Conservation (phyloP, 1,140 invertebrate genomes). For the Sweltsa coloradensis region DNA sequence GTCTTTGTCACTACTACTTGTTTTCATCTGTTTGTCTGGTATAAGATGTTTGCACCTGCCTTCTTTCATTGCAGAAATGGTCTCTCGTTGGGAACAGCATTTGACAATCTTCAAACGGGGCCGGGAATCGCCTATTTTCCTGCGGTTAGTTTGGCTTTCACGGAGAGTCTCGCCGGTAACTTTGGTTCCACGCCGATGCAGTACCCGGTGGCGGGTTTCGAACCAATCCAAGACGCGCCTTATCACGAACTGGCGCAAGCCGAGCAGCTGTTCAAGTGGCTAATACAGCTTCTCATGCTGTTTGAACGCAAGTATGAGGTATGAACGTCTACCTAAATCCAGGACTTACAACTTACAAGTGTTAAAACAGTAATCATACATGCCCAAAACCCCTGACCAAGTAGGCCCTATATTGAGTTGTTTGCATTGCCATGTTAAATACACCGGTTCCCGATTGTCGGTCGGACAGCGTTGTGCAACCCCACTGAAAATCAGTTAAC, state of each 20-base stretch:
- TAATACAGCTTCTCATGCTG: slow-evolving; percentile 37
- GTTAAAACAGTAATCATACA: too few relatives aligned
- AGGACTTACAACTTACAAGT: too few relatives aligned
- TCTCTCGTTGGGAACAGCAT: slow-evolving; percentile 55
- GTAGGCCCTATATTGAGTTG: too few relatives aligned
- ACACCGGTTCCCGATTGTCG: too few relatives aligned
- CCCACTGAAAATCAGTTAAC: too few relatives aligned
- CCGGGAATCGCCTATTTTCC: slow-evolving; percentile 64
- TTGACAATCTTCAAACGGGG: slow-evolving; percentile 53
- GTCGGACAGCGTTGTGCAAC: too few relatives aligned
- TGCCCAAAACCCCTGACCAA: too few relatives aligned
- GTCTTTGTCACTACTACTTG: neutral
- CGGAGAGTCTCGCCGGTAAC: slow-evolving; percentile 64
- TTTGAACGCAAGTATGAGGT: slow-evolving; percentile 3
- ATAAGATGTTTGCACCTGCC: neutral
- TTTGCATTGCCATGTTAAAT: too few relatives aligned
- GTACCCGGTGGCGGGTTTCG: slow-evolving; percentile 56
- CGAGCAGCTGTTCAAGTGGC: slow-evolving; percentile 41
- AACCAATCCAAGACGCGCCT: slow-evolving; percentile 50
- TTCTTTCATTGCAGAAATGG: slow-evolving; percentile 48
- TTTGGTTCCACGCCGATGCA: slow-evolving; percentile 60
- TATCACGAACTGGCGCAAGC: slow-evolving; percentile 36
- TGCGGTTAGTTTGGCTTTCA: slow-evolving; percentile 59
- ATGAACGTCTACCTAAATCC: too few relatives aligned
- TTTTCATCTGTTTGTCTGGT: neutral